Base-by-base conservation (phyloP, 2,888 invertebrate species). In the Nudaria mundana region DNA sequence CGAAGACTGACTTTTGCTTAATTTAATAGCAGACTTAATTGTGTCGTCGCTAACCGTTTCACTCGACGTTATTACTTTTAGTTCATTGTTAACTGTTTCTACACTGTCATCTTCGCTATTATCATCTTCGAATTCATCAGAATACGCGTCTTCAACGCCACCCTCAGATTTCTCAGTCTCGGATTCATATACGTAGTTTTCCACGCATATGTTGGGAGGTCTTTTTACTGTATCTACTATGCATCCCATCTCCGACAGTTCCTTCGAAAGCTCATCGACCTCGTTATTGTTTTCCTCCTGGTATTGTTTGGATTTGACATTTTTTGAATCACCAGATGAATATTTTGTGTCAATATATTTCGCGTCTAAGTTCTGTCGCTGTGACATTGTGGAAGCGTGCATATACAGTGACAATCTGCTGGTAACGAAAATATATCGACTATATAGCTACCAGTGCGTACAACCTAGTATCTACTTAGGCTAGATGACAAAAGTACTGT, bases 221-320 rank as follows among this genome's bases (percentile, higher is more conserved):
- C 75, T 61, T 46, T 84, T 86, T 28, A 80, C 72, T 4, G 77
- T 80, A 31, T 81, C 83, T 7, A 87, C 83, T 30, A 89, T 81
- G 45, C 88, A 89, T 13, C 89, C 89, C 89, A 89, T 89, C 48
- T 78, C 77, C 3, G 81, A 74, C 1, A 89, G 56, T n/a, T 85
- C 76, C 46, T 84, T 81, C 3, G 87, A 79, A 5, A 89, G 62
- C 34, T 78, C 81, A 76, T 88, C 78, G 37, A 89, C 63, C 47
- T 86, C 83, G 72, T 89, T 89, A 57, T 89, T 89, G 52, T 89
- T 89, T 55, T 83, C 88, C 56, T 89, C 89, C 59, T 70, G 75
- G 45, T 71, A 78, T 37, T 50, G 76, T 74, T 78, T 81, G 41
- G 65, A 62, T 67, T 68, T 74, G 64, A 74, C 70, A 52, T 70